Evolutionary conservation across 2,888 invertebrate species (phyloP).

Genomic region (Stictocephala bisonia): DNA sequence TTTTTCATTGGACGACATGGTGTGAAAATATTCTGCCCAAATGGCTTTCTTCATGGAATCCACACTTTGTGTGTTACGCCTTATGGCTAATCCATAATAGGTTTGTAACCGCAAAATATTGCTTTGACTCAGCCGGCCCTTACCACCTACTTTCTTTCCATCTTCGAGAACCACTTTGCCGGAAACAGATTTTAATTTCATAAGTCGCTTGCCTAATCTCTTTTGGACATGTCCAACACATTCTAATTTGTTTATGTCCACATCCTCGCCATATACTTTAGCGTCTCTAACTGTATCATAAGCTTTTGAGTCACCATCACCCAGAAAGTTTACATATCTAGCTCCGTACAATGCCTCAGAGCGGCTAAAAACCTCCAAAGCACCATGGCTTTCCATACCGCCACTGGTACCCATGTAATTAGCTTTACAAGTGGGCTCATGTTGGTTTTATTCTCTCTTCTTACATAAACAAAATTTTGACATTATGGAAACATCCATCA

Average conservation of each 20-base stretch:
- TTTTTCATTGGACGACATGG: constrained; percentile 47
- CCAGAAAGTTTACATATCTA: constrained; percentile 42
- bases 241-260: constrained; percentile 15
- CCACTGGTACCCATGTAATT: constrained; percentile 50
- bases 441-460: constrained; percentile 23
- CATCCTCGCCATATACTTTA: constrained; percentile 27
- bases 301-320: constrained; percentile 46
- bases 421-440: constrained; percentile 43
- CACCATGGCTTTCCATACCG: constrained; percentile 52
- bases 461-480: constrained; percentile 49
- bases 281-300: constrained; percentile 24
- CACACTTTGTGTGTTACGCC: constrained; percentile 19
- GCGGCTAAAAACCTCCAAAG: constrained; percentile 47
- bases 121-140: constrained; percentile 5
- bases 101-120: constrained; percentile 8
- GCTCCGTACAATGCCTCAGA: constrained; percentile 46
- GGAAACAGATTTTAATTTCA: constrained; percentile 20
- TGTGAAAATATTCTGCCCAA: constrained; percentile 52
- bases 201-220: constrained; percentile 17
- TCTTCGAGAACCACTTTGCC: constrained; percentile 22
- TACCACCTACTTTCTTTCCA: constrained; percentile 10
- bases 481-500: constrained; percentile 48
- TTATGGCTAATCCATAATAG: constrained; percentile 34
- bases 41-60: too few species aligned
- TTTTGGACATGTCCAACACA: constrained; percentile 42